Base-by-base conservation (phyloP, 2,113 vertebrate species). In the Gymnorhina tibicen region DNA sequence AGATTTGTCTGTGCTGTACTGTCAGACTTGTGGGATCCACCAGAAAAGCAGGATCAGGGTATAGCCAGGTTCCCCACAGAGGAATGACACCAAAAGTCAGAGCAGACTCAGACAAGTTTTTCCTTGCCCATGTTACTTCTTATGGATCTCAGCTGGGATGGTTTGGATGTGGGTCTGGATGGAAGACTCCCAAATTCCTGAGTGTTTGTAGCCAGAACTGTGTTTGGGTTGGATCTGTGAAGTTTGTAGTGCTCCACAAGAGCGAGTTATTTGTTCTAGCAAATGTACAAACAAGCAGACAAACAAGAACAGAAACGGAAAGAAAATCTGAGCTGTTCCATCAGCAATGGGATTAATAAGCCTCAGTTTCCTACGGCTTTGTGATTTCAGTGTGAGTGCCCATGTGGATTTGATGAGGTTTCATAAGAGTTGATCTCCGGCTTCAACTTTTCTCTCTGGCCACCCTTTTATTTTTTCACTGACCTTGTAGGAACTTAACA, bases 401-500 rank as follows among this genome's bases (percentile, higher is more conserved):
- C 95, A 89, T 89, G 72, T 95, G 96, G 95, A 91, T 93, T 92
- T 96, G 95, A 95, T 96, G 89, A 95, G 85, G 35, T 97, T 97
- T 96, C 94, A 87, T 81, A 96, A 97, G 80, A 92, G 80, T 7
- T 70, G 64, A 74, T 89, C 76, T 97, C 69, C 86, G 89, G 89
- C 80, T 93, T 95, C 60, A 91, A 23, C 68, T 97, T 90, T 92
- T 93, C 80, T 91, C 69, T 75, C 80, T 91, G 91, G 73, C 60
- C 94, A 87, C 42, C 49, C 60, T 93, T 94, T 72, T 69, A 59
- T 56, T 91, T 94, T 86, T 86, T 82, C 7, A 0, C 52, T 93
- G 95, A 95, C 95, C 93, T 92, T 81, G 47, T 78, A 92, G 89
- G 84, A 95, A 95, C 95, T 95, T 93, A 89, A 93, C 95, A 91